These are phyloP conservation scores for Nymphalis io DNA, from an alignment of 1,140 invertebrate genomes.

Conservation along the genomic window DNA sequence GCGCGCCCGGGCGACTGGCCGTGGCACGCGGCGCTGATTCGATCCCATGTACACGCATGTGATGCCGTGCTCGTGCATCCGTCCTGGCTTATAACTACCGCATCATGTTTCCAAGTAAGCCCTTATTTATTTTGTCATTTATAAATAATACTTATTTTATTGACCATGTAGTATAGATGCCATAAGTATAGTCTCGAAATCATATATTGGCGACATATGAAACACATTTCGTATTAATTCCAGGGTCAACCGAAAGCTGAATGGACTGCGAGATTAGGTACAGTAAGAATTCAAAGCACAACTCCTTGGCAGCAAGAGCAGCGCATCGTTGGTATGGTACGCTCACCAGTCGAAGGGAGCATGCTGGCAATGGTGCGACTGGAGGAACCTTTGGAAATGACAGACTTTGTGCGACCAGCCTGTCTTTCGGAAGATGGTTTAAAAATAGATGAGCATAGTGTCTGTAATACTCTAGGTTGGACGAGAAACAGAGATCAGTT, in stretches of 20 bases:
- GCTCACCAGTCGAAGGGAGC: conserved; percentile 93
- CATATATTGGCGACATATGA: too few relatives aligned
- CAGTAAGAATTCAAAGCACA: conserved; percentile 87
- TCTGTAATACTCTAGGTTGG: conserved; percentile 92
- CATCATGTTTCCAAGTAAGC: conserved; percentile 91
- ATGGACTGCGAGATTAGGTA: conserved; percentile 90
- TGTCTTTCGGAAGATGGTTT: conserved; percentile 85
- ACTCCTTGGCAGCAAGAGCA: conserved; percentile 94
- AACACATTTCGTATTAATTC: conserved; percentile 21
- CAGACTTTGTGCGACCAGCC: conserved; percentile 91
- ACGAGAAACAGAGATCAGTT: conserved; percentile 89
- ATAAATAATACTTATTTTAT: not conserved
- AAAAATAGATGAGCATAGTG: conserved; percentile 59
- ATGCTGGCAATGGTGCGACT: conserved; percentile 90
- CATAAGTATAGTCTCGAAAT: too few relatives aligned
- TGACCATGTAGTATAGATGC: not conserved
- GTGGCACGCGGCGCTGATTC: conserved; percentile 92
- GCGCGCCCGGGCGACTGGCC: conserved; percentile 92
- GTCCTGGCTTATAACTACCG: conserved; percentile 92
- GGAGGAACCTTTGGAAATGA: conserved; percentile 87
- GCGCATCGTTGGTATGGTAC: conserved; percentile 92
- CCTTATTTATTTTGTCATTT: not conserved
- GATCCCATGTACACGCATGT: conserved; percentile 92
- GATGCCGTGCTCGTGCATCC: conserved; percentile 90
- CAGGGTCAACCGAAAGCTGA: conserved; percentile 91